Percentiles rank a stretch among this genome's conserved stretches.
These are phyloP conservation scores for Centropristis striata DNA, from an alignment of 2,113 vertebrate species.

Conservation along the genomic window DNA sequence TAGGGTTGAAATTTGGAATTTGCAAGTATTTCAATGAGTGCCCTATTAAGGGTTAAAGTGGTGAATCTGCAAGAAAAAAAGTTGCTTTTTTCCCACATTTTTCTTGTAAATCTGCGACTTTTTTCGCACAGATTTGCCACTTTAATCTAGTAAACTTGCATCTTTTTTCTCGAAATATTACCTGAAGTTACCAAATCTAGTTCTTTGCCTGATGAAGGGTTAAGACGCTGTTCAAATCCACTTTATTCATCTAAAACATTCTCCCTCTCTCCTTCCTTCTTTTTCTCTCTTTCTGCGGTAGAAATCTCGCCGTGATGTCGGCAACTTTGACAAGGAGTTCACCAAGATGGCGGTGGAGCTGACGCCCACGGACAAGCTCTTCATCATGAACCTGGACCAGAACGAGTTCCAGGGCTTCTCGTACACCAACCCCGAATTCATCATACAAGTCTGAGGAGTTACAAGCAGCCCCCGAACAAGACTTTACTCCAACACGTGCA, in stretches of 20 bases:
- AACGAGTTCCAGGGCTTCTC: constrained; percentile 99
- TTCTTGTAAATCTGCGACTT: no score
- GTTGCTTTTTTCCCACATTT: no score
- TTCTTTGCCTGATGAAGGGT: no score
- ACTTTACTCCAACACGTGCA: constrained; percentile 27
- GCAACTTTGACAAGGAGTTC: constrained; percentile 99
- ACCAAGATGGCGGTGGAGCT: constrained; percentile 97
- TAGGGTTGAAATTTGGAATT: no score
- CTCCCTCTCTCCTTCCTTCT: neutral
- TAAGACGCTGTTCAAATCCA: neutral
- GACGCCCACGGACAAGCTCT: constrained; percentile 98
- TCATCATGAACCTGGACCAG: constrained; percentile 99
- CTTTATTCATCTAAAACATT: neutral
- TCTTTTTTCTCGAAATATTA: no score
- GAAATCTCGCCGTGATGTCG: constrained; percentile 94
- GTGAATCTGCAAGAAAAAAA: no score
- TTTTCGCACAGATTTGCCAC: no score
- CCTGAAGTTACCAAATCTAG: no score
- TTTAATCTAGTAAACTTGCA: no score
- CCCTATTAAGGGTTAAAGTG: no score
- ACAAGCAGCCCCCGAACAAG: constrained; percentile 19
- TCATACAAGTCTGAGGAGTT: constrained; percentile 93
- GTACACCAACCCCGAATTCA: constrained; percentile 97
- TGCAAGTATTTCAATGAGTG: no score
- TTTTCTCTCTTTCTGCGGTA: constrained; percentile 70